Evolutionary conservation across 2,888 invertebrate genomes (phyloP).

Genomic region (Drosophila suboccidentalis): DNA sequence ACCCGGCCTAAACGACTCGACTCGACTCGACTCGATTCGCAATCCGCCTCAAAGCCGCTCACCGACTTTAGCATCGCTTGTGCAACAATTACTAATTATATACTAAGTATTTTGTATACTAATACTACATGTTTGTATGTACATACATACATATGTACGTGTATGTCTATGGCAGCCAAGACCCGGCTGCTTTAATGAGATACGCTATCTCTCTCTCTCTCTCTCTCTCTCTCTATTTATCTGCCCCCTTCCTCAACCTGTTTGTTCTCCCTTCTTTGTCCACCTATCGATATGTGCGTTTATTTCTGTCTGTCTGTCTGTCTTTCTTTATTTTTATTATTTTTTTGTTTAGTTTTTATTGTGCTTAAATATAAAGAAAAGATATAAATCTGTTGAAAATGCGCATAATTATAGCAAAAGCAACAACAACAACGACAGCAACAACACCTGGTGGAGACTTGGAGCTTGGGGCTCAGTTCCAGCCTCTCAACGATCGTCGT

Average conservation of each 20-base stretch:
- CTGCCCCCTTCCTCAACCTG: no score
- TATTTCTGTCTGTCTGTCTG: conserved; percentile 25
- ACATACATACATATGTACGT: neutral
- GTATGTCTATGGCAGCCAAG: conserved; percentile 28
- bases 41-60: conserved; percentile 33
- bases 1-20: conserved; percentile 28
- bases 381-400: conserved; percentile 81
- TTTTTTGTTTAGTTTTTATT: conserved; percentile 60
- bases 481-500: conserved; percentile 40
- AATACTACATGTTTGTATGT: conserved; percentile 3
- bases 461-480: conserved; percentile 35
- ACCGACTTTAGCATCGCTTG: conserved; percentile 70
- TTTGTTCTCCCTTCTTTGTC: conserved; percentile 2
- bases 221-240: conserved; percentile 6
- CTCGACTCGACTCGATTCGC: neutral
- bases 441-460: conserved; percentile 57
- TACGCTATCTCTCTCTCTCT: conserved; percentile 62
- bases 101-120: conserved; percentile 50
- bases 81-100: conserved; percentile 84
- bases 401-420: conserved; percentile 64
- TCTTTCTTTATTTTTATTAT: conserved; percentile 17
- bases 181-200: conserved; percentile 67
- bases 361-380: conserved; percentile 64
- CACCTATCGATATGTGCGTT: conserved; percentile 50
- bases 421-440: conserved; percentile 32